phyloP scores from a whole-genome alignment of 2,113 vertebrate genomes.

The Pholis gunnellus region DNA sequence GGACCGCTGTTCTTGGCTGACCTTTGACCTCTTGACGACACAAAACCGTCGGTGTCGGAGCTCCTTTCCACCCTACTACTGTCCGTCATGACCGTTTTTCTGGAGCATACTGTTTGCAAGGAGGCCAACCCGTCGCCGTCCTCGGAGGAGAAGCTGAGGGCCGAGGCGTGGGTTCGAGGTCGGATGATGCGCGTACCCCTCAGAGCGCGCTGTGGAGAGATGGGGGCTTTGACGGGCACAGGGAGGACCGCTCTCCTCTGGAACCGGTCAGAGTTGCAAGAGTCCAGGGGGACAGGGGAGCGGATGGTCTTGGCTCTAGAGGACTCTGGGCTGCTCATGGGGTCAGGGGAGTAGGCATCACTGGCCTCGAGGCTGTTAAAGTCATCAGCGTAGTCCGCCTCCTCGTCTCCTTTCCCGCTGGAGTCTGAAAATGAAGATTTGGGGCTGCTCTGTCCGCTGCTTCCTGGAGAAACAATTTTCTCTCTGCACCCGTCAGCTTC shows the following conservation, averaged over 20 bases:
- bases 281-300: conserved; percentile 31
- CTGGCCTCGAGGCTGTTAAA: conserved; percentile 82
- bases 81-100: conserved; percentile 12
- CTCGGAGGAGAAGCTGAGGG: conserved; percentile 73
- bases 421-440: conserved; percentile 79
- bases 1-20: conserved; percentile 69
- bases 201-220: conserved; percentile 82
- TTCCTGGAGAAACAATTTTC: conserved; percentile 37
- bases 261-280: conserved; percentile 47
- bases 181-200: conserved; percentile 73
- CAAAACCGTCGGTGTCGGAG: conserved; percentile 38
- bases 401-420: conserved; percentile 74
- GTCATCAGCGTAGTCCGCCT: conserved; percentile 86
- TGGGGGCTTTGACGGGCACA: conserved; percentile 80
- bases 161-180: conserved; percentile 61
- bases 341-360: conserved; percentile 69
- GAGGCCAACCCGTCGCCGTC: conserved; percentile 50
- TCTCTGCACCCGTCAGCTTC: conserved; percentile 40
- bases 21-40: conserved; percentile 38
- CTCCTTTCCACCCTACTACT: conserved; percentile 24
- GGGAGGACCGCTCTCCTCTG: conserved; percentile 69
- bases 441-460: conserved; percentile 57
- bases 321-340: conserved; percentile 74
- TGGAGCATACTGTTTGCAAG: conserved; percentile 30
- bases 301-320: conserved; percentile 49